A percentile compares a stretch with the other conserved stretches of the same genome.
These are phyloP conservation scores for Ischnus inquisitorius DNA, from an alignment of 2,888 invertebrate species.

Conservation along the genomic window DNA sequence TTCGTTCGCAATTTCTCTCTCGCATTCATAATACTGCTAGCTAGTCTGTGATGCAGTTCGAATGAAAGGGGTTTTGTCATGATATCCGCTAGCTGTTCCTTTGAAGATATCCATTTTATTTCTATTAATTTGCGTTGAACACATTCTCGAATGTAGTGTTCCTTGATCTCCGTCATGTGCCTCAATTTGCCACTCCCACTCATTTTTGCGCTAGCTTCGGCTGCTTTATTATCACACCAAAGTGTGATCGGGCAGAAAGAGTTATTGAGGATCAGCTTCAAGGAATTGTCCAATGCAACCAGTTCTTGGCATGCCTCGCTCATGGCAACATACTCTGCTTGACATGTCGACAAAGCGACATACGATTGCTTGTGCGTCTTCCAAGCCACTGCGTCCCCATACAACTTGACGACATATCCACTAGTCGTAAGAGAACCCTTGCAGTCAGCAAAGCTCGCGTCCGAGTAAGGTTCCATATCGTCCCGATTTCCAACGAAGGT, in stretches of 20 bases:
- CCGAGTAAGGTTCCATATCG: conserved; percentile 61
- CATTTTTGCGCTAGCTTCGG: conserved; percentile 60
- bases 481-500: conserved; percentile 53
- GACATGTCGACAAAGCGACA: conserved; percentile 64
- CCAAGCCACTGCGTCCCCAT: conserved; percentile 61
- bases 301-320: conserved; percentile 66
- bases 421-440: conserved; percentile 59
- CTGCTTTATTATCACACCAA: conserved; percentile 73
- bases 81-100: conserved; percentile 67
- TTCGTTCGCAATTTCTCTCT: not conserved
- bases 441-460: conserved; percentile 61
- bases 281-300: conserved; percentile 63
- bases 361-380: conserved; percentile 61
- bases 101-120: conserved; percentile 63
- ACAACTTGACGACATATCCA: conserved; percentile 60
- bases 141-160: conserved; percentile 66
- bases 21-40: conserved; percentile 45
- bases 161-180: conserved; percentile 58
- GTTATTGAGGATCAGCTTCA: conserved; percentile 62
- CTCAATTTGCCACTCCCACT: conserved; percentile 59
- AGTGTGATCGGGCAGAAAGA: conserved; percentile 64
- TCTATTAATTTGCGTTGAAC: conserved; percentile 50
- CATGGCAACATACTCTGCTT: conserved; percentile 65
- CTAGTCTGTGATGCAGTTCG: conserved; percentile 54
- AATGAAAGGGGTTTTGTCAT: conserved; percentile 61